These are phyloP conservation scores for Sialis lutaria DNA, from an alignment of 2,888 invertebrate genomes.

Conservation along the genomic window DNA sequence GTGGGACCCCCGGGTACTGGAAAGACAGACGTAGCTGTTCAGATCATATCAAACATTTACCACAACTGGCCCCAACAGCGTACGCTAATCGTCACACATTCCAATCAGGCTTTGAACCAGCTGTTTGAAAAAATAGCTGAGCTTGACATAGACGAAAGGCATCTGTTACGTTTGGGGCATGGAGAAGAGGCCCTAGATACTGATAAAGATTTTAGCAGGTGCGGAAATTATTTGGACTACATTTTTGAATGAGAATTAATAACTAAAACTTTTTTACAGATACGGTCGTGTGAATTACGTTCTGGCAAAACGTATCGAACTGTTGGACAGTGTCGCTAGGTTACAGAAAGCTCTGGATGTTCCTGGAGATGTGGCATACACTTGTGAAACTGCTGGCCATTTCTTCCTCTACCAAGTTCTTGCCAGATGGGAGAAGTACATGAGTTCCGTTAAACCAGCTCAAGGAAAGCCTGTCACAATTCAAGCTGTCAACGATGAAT, in stretches of 20 bases:
- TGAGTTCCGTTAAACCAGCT: conserved; percentile 37
- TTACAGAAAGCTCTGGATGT: conserved; percentile 76
- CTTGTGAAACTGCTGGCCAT: conserved; percentile 96
- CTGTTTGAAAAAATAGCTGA: conserved; percentile 98
- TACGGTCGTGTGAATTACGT: conserved; percentile 99
- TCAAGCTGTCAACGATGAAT: conserved; percentile 52
- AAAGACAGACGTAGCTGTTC: conserved; percentile 98
- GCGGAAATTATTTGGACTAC: not conserved
- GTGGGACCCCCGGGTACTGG: conserved; percentile 94
- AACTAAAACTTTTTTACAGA: conserved; percentile 23
- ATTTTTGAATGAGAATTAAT: conserved; percentile 1
- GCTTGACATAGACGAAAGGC: conserved; percentile 93
- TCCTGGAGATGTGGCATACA: conserved; percentile 80
- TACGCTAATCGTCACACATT: conserved; percentile 96
- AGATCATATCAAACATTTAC: conserved; percentile 97
- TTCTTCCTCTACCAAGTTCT: conserved; percentile 90
- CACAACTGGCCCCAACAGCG: conserved; percentile 98
- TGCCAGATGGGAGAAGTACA: conserved; percentile 84
- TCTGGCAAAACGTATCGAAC: conserved; percentile 76
- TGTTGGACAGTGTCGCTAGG: conserved; percentile 72
- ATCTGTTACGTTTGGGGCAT: conserved; percentile 93
- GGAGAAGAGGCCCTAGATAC: conserved; percentile 98
- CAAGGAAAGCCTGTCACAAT: conserved; percentile 23
- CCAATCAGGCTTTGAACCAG: conserved; percentile 98
- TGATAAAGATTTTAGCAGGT: conserved; percentile 94